These are phyloP conservation scores for Ichneumoninae sp. DNA, from an alignment of 2,888 invertebrate genomes.

Conservation along the genomic window DNA sequence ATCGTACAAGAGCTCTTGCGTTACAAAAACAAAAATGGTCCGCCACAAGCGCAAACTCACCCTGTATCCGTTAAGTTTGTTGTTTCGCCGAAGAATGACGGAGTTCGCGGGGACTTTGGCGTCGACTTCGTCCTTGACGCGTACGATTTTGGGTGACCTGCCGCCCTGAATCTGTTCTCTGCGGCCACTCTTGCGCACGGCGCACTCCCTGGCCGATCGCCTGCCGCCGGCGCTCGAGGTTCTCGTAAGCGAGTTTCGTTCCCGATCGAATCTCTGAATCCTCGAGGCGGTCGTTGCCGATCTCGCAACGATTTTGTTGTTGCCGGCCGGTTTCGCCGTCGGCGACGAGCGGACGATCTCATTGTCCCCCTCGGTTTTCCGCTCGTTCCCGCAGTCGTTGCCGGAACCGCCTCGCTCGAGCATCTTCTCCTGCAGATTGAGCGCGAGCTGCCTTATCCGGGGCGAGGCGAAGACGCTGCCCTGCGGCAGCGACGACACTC, in stretches of 20 bases:
- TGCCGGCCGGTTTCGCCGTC: neutral
- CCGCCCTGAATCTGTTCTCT: constrained; percentile 57
- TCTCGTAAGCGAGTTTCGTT: constrained; percentile 46
- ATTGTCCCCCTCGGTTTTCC: constrained; percentile 51
- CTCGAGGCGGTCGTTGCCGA: constrained; percentile 53
- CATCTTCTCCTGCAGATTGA: constrained; percentile 73
- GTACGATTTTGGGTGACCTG: constrained; percentile 67
- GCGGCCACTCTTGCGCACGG: constrained; percentile 59
- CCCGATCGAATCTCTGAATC: constrained; percentile 60
- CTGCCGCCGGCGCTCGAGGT: constrained; percentile 60
- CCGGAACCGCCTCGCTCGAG: constrained; percentile 59
- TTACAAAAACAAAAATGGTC: neutral
- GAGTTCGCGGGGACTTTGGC: constrained; percentile 58
- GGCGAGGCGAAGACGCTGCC: constrained; percentile 73
- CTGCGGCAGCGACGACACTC: constrained; percentile 62
- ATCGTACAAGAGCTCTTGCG: too few relatives aligned
- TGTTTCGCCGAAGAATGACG: constrained; percentile 69
- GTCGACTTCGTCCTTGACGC: constrained; percentile 65
- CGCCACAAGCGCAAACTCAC: constrained; percentile 67
- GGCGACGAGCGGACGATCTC: constrained; percentile 21
- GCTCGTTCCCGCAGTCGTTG: constrained; percentile 4
- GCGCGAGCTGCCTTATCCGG: constrained; percentile 70
- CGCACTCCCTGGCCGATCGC: constrained; percentile 63
- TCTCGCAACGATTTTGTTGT: constrained; percentile 36
- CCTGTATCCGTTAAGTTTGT: constrained; percentile 75